phyloP scores from a whole-genome alignment of 53 echinoderm and acorn worm species.

The Apostichopus leukothele region DNA sequence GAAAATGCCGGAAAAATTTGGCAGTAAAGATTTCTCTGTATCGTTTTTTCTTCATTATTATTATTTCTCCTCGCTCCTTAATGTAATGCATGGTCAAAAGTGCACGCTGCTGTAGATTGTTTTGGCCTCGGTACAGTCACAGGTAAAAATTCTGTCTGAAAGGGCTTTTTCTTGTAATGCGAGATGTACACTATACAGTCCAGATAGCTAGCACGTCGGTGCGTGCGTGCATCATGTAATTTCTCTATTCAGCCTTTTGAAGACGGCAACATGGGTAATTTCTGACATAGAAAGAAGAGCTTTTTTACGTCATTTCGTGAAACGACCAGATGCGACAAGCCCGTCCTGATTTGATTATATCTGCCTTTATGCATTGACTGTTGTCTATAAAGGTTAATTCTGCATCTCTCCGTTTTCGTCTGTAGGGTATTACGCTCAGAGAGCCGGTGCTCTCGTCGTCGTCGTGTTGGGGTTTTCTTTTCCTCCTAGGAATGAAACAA shows the following conservation, averaged over 20 bases:
- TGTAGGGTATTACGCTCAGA: neutral
- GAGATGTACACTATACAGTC: too few relatives aligned
- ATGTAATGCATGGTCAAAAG: too few relatives aligned
- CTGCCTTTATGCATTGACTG: neutral
- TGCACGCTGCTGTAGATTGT: too few relatives aligned
- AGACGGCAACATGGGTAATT: neutral
- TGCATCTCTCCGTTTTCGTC: neutral
- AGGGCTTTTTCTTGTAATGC: too few relatives aligned
- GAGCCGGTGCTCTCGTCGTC: neutral
- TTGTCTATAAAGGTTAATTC: slow-evolving; percentile 25
- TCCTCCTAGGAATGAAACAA: neutral
- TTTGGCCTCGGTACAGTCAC: too few relatives aligned
- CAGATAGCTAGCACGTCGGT: too few relatives aligned
- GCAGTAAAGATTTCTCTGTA: too few relatives aligned
- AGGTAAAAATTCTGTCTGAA: too few relatives aligned
- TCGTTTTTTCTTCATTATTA: too few relatives aligned
- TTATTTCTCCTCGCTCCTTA: too few relatives aligned
- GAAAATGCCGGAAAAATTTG: too few relatives aligned
- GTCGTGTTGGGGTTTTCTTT: neutral
- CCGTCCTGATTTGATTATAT: slow-evolving; percentile 29
- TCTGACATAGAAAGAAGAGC: slow-evolving; percentile 17
- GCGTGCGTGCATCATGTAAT: neutral
- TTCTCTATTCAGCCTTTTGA: slow-evolving; percentile 12
- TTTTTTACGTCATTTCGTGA: slow-evolving; percentile 15
- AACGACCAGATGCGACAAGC: slow-evolving; percentile 4